A percentile compares a stretch with the other conserved stretches of the same genome.
phyloP scores from a whole-genome alignment of 2,888 invertebrate species.

The Sinohyriopsis cumingii region DNA sequence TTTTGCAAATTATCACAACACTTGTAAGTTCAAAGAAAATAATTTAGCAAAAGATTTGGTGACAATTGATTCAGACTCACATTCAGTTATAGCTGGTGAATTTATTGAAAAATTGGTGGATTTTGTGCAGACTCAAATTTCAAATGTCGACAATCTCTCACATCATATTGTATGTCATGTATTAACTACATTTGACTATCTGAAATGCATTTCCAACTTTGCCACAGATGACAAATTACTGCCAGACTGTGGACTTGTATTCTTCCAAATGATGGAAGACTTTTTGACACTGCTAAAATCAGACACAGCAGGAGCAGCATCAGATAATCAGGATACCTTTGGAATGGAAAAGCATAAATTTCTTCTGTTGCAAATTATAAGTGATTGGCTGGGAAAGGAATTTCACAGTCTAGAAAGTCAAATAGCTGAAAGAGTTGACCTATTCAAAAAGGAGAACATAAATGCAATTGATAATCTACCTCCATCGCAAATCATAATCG shows the following conservation, averaged over 20 bases:
- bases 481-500: conserved; percentile 43
- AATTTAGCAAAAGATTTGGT: too few species aligned
- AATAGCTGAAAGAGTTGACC: conserved; percentile 42
- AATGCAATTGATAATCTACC: conserved; percentile 53
- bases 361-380: conserved; percentile 38
- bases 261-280: conserved; percentile 31
- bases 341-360: conserved; percentile 28
- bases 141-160: conserved; percentile 7
- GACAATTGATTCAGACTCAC: too few species aligned
- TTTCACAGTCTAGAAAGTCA: conserved; percentile 39
- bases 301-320: conserved; percentile 8
- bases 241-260: conserved; percentile 14
- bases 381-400: conserved; percentile 56
- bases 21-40: too few species aligned
- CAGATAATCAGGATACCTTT: conserved; percentile 16
- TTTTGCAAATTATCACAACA: too few species aligned
- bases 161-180: conserved; percentile 15
- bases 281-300: conserved; percentile 16
- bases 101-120: conserved; percentile 13
- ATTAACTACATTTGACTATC: conserved; percentile 16
- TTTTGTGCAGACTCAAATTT: conserved; percentile 13
- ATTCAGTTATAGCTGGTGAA: conserved; percentile 5
- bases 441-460: conserved; percentile 54
- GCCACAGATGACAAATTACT: conserved; percentile 1
- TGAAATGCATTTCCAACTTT: conserved; percentile 14